Evolutionary conservation across 2,888 invertebrate genomes (phyloP).

Genomic region (Philonicus albiceps): DNA sequence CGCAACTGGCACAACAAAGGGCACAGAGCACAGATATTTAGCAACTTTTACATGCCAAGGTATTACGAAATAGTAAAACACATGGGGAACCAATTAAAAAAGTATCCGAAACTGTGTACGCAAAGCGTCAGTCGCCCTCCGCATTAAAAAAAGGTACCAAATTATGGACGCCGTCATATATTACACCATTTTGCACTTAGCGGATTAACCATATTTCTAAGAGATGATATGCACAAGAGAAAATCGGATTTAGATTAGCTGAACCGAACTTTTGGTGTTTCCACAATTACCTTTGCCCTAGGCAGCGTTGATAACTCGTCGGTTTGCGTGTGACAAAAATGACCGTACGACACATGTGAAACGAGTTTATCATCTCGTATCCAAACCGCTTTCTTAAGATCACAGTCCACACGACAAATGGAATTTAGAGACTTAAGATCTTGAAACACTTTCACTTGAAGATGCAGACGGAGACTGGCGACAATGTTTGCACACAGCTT

Average conservation of each 20-base stretch:
- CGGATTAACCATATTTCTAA: not conserved
- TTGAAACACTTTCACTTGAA: slow-evolving; percentile 21
- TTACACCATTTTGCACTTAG: slow-evolving; percentile 21
- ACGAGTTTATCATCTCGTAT: not conserved
- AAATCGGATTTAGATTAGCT: not conserved
- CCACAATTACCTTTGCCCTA: not conserved
- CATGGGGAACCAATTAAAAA: slow-evolving; percentile 1
- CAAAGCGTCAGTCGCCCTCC: slow-evolving; percentile 18
- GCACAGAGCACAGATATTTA: not conserved
- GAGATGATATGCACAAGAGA: not conserved
- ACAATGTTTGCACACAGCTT: not conserved
- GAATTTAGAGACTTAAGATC: not conserved
- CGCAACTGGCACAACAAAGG: not conserved
- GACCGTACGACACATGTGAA: not conserved
- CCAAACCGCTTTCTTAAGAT: not conserved
- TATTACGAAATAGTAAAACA: slow-evolving; percentile 23
- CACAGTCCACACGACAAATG: not conserved
- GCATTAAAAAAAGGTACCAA: not conserved
- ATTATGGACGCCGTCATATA: slow-evolving; percentile 1
- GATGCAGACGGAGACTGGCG: not conserved
- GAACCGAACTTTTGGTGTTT: not conserved
- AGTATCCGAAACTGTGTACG: not conserved
- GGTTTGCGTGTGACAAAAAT: not conserved
- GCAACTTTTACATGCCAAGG: not conserved
- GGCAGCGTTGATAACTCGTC: not conserved